Evolutionary conservation across 2,888 invertebrate species (phyloP), one percentile per base, ranked within the genome.

Genomic region (Diploptera punctata): DNA sequence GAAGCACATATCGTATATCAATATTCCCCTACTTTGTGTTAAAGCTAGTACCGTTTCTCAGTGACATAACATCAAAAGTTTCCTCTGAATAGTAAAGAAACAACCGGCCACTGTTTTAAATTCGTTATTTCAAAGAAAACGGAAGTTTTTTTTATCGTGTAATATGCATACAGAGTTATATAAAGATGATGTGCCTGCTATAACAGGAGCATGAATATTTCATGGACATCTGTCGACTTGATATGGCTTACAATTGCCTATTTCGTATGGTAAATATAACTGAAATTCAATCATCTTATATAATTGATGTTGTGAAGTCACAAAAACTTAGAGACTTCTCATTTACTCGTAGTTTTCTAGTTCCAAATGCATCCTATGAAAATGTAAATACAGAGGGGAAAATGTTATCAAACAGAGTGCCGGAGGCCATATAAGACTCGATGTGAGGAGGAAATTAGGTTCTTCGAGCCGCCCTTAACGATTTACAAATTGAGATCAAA

Each of bases 151-250:
- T n/a, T n/a, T n/a, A n/a, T n/a, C n/a, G n/a, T n/a, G n/a, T n/a
- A 52, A 52, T 52, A 52, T 52, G 52, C 24, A 52, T 19, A 9
- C 52, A 0, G 24, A 52, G 18, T 52, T 24, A 21, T n/a, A n/a
- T n/a, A n/a, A n/a, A n/a, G n/a, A n/a, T n/a, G n/a, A n/a, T n/a
- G n/a, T n/a, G n/a, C n/a, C n/a, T n/a, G n/a, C n/a, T n/a, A n/a
- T n/a, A 49, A 21, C 21, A 47, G 24, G 52, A 24, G 3, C 52
- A 52, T 52, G 52, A 52, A 52, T 52, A 52, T 52, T 52, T 52
- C 52, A 52, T 52, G 24, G 24, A 52, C 52, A 52, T 52, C 52
- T 52, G 52, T 52, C 52, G 52, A 52, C 52, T 52, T 3, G 21
- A 52, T 52, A 24, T 52, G 52, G 24, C 52, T 24, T 52, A 24